Percentiles rank a stretch among this genome's conserved stretches.
Evolutionary conservation across 1,140 invertebrate genomes (phyloP).

Genomic region (Drosophila auraria): DNA sequence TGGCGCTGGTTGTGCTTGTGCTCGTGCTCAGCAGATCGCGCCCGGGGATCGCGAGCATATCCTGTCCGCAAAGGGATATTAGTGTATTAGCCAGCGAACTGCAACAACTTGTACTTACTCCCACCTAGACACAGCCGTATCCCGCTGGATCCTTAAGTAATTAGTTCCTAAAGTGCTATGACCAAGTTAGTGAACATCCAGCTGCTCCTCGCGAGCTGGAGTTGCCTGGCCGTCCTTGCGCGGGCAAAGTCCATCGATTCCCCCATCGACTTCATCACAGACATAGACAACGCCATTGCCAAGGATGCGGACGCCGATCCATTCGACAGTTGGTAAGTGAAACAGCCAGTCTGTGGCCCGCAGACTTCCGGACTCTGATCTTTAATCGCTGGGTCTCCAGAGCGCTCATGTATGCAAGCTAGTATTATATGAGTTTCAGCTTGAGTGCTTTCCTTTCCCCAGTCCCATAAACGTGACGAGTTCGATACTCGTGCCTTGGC

Average conservation of each 20-base stretch:
- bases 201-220: slow-evolving; percentile 37
- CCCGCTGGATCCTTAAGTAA: background rate
- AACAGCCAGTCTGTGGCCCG: background rate
- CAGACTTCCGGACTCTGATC: slow-evolving; percentile 39
- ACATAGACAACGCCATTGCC: slow-evolving; percentile 43
- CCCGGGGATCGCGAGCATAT: slow-evolving; percentile 38
- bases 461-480: slow-evolving; percentile 47
- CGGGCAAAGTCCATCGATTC: slow-evolving; percentile 33
- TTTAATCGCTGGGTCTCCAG: background rate
- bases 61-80: slow-evolving; percentile 26
- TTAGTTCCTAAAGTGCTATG: slow-evolving; percentile 35
- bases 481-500: slow-evolving; percentile 36
- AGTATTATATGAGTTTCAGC: slow-evolving; percentile 23
- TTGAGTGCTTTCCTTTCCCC: slow-evolving; percentile 50
- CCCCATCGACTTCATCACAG: slow-evolving; percentile 28
- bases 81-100: slow-evolving; percentile 23
- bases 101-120: slow-evolving; percentile 37
- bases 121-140: slow-evolving; percentile 2
- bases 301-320: slow-evolving; percentile 28
- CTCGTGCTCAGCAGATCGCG: slow-evolving; percentile 47
- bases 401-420: slow-evolving; percentile 21
- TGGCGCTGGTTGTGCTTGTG: slow-evolving; percentile 73
- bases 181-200: slow-evolving; percentile 18
- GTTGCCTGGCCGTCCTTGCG: slow-evolving; percentile 32
- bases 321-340: slow-evolving; percentile 69